Base-by-base conservation (phyloP, 2,888 invertebrate genomes). In the Acronicta alni region DNA sequence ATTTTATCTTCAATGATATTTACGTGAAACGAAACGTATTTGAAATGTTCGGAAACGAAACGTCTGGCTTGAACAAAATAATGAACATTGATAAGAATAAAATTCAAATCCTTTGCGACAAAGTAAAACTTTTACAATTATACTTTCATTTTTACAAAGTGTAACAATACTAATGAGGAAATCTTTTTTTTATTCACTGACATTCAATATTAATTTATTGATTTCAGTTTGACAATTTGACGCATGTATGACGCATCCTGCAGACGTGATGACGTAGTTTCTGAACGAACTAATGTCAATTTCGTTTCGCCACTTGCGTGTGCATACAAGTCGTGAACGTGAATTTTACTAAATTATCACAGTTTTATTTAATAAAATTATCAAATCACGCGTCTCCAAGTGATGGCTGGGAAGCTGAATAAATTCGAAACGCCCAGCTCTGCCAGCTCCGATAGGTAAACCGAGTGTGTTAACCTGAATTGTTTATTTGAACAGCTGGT, bases 371-470 rank as follows among this genome's bases (percentile, higher is more conserved):
- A 59, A 74, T 65, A 63, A 67, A 75, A 79, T 70, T 77, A 72
- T 48, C 58, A 61, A 57, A 62, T 77, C 79, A 77, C 75, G 79
- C 76, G 81, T 75, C 75, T 57, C 56, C 79, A 81, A 85, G 86
- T 85, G 77, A 94, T 94, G 94, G 91, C 94, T 88, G 94, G 93
- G 73, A 93, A 91, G 86, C 86, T 94, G 87, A 95, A 95, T 83
- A 96, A 95, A 87, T 96, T 97, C 83, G 98, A 98, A 92, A 97
- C 97, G 75, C 97, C 97, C 79, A 98, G 98, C 88, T 98, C 98
- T 63, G 98, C 98, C 71, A 98, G 98, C 92, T 98, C 98, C 69
- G 98, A 98, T 94, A 98, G 98, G 98, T 98, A 96, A 93, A 88
- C 77, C 83, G 81, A 80, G 87, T 87, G 86, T 85, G 83, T 77